These are phyloP conservation scores for Fistularia commersonii DNA, from an alignment of 2,797 vertebrate genomes.

Conservation along the genomic window DNA sequence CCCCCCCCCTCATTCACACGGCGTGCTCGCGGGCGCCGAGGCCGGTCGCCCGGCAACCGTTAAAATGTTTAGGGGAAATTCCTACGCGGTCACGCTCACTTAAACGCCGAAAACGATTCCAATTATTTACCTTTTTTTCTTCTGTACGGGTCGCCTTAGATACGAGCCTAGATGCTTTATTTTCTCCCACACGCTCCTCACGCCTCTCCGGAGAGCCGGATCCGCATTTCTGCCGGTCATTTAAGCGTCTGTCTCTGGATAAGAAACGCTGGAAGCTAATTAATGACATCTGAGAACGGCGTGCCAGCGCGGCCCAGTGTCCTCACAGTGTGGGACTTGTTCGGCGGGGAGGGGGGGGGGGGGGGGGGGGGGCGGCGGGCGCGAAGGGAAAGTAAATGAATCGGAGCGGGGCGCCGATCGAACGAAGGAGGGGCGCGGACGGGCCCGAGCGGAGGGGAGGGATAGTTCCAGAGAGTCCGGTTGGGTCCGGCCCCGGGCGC, in stretches of 20 bases:
- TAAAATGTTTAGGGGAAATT: constrained; percentile 55
- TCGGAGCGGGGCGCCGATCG: constrained; percentile 33
- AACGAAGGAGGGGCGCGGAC: constrained; percentile 32
- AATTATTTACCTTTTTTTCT: constrained; percentile 23
- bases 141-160: constrained; percentile 1
- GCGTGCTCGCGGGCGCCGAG: constrained; percentile 55
- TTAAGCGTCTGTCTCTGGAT: constrained; percentile 53
- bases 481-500: constrained; percentile 46
- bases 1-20: constrained; percentile 59
- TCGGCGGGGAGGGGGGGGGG: constrained; percentile 52
- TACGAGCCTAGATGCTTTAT: constrained; percentile 9
- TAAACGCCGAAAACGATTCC: constrained; percentile 34
- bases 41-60: constrained; percentile 71
- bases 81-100: constrained; percentile 53
- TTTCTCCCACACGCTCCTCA: constrained; percentile 6
- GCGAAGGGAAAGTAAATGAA: constrained; percentile 63
- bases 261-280: constrained; percentile 57
- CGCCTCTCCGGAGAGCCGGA: neutral
- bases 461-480: constrained; percentile 50
- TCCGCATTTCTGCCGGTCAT: constrained; percentile 9
- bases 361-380: constrained; percentile 12
- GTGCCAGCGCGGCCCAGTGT: constrained; percentile 52
- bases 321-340: constrained; percentile 69
- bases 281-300: constrained; percentile 60
- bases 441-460: constrained; percentile 31